A percentile compares a stretch with the other conserved stretches of the same genome.
These are phyloP conservation scores for Tichodroma muraria DNA, from an alignment of 2,113 vertebrate genomes.

Conservation along the genomic window DNA sequence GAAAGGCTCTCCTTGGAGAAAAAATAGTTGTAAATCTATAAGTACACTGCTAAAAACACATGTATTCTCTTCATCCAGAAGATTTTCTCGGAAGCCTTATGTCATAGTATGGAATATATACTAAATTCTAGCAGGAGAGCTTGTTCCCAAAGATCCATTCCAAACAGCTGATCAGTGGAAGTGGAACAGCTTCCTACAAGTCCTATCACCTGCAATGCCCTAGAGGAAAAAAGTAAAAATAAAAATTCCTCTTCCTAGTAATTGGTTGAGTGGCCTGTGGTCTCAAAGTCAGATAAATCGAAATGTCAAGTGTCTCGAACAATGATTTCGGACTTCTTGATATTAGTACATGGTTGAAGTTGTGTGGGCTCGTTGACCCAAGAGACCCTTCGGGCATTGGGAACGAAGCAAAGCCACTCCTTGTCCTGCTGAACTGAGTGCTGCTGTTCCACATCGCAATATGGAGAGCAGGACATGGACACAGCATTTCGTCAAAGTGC, in stretches of 20 bases:
- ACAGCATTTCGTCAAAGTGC: accelerated
- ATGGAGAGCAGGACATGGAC: background rate
- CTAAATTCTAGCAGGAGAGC: background rate
- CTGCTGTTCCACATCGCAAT: background rate
- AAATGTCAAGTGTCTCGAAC: background rate
- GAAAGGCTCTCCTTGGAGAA: background rate
- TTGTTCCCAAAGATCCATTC: background rate
- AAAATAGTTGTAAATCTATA: background rate
- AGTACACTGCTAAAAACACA: background rate
- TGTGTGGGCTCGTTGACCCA: background rate
- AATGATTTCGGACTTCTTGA: background rate
- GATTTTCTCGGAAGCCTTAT: background rate
- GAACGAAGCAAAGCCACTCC: background rate
- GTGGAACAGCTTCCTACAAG: background rate
- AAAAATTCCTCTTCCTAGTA: background rate
- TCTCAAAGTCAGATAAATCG: background rate
- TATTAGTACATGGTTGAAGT: background rate
- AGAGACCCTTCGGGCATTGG: background rate
- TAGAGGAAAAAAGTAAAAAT: background rate
- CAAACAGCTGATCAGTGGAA: background rate
- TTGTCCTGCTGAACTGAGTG: background rate
- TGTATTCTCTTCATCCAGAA: background rate
- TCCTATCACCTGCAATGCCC: background rate
- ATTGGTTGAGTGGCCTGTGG: accelerated
- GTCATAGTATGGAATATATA: background rate